phyloP scores from a whole-genome alignment of 1,140 invertebrate genomes.

The Idris sp. region DNA sequence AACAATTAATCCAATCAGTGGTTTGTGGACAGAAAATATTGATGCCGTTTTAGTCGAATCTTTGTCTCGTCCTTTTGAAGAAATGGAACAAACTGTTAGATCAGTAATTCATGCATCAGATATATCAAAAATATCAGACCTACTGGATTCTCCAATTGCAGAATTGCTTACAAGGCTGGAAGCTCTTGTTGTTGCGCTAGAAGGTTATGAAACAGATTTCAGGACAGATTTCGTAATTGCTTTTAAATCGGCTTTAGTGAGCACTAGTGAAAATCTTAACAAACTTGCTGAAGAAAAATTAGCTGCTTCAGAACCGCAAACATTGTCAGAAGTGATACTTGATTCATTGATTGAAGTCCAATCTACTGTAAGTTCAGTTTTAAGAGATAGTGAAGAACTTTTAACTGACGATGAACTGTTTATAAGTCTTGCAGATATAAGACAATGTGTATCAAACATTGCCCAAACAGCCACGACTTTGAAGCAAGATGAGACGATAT shows the following conservation, averaged over 20 bases:
- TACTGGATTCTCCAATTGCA: constrained; percentile 54
- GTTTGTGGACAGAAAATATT: constrained; percentile 68
- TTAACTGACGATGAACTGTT: constrained; percentile 50
- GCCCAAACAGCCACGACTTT: constrained; percentile 69
- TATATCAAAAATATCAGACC: constrained; percentile 20
- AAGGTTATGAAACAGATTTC: constrained; percentile 69
- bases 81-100: constrained; percentile 55
- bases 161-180: constrained; percentile 69
- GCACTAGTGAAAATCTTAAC: constrained; percentile 58
- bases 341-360: constrained; percentile 72
- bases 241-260: constrained; percentile 66
- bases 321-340: constrained; percentile 67
- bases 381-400: constrained; percentile 63
- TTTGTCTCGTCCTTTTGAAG: constrained; percentile 68
- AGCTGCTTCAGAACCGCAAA: constrained; percentile 35
- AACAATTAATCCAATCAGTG: constrained; percentile 61
- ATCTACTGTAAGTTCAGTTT: constrained; percentile 63
- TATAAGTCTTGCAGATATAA: constrained; percentile 64
- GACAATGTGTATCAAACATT: constrained; percentile 67
- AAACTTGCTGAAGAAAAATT: constrained; percentile 38
- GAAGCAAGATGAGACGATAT: constrained; percentile 66
- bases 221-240: constrained; percentile 67
- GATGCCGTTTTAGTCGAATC: constrained; percentile 73
- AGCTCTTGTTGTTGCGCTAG: constrained; percentile 66
- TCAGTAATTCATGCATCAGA: constrained; percentile 20